Evolutionary conservation across 2,113 vertebrate species (phyloP).

Genomic region (Coryphaenoides rupestris): DNA sequence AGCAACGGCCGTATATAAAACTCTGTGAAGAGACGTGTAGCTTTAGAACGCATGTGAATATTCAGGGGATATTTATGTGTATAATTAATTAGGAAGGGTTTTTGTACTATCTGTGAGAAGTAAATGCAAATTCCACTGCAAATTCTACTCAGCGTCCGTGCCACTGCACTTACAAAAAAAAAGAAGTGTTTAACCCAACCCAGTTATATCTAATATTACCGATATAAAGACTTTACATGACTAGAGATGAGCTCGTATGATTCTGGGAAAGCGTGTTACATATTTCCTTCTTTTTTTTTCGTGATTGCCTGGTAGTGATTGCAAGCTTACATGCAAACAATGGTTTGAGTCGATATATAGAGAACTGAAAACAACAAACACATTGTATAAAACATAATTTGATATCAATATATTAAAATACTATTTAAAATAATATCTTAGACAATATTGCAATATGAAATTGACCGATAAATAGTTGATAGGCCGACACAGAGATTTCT

Average conservation of each 20-base stretch:
- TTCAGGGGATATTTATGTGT: conserved; percentile 29
- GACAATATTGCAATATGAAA: conserved; percentile 75
- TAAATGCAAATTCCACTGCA: conserved; percentile 21
- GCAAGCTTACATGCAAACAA: conserved; percentile 66
- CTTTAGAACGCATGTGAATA: conserved; percentile 3
- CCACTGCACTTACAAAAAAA: conserved; percentile 9
- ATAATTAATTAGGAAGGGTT: conserved; percentile 34
- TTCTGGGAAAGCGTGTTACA: conserved; percentile 54
- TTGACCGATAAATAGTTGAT: conserved; percentile 69
- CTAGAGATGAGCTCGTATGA: conserved; percentile 51
- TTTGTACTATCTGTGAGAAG: conserved; percentile 16
- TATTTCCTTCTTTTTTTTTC: conserved; percentile 48
- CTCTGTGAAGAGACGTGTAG: conserved; percentile 22
- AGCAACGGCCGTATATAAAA: conserved; percentile 17
- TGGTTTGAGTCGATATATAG: conserved; percentile 63
- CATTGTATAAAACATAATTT: conserved; percentile 76
- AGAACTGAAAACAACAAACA: conserved; percentile 68
- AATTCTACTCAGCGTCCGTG: conserved; percentile 26
- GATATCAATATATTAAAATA: conserved; percentile 78
- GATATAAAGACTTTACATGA: conserved; percentile 34
- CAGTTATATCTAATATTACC: conserved; percentile 33
- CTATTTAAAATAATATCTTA: conserved; percentile 74
- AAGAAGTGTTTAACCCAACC: conserved; percentile 33
- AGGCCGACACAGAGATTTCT: conserved; percentile 66
- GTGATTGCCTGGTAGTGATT: conserved; percentile 48